A percentile compares a stretch with the other conserved stretches of the same genome.
Conservation (phyloP, 2,113 vertebrate species). For the Lamprotornis superbus region DNA sequence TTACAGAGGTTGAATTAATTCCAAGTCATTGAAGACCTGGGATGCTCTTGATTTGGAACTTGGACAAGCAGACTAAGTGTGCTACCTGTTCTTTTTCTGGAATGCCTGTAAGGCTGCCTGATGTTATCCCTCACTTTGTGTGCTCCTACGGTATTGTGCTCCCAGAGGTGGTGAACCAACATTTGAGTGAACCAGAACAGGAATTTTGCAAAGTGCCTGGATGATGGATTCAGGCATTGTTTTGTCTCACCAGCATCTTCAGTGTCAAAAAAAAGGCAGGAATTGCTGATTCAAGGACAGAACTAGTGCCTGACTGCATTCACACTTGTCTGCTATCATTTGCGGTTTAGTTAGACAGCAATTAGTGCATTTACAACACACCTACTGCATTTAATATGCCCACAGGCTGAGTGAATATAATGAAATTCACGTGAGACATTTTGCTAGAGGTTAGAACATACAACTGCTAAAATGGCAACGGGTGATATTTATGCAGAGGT, state of each 20-base stretch:
- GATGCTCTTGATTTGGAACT: not conserved
- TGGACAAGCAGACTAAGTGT: not conserved
- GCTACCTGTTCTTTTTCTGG: not conserved
- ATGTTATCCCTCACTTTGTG: rapidly evolving
- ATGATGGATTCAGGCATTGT: not conserved
- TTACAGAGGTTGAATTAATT: not conserved
- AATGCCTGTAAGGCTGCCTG: not conserved
- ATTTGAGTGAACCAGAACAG: not conserved
- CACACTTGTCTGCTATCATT: not conserved
- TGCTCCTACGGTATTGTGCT: not conserved
- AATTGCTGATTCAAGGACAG: not conserved
- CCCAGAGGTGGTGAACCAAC: not conserved
- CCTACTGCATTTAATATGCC: not conserved
- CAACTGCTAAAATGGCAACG: not conserved
- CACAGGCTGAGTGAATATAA: not conserved
- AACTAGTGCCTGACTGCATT: not conserved
- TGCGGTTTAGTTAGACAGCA: not conserved
- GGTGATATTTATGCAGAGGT: not conserved
- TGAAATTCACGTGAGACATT: not conserved
- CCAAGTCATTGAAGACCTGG: not conserved
- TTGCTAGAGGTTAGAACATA: not conserved
- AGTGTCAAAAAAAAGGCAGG: not conserved
- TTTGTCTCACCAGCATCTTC: not conserved
- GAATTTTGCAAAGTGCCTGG: not conserved
- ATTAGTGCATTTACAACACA: not conserved